phyloP scores from a whole-genome alignment of 2,797 vertebrate genomes.

The Microctenopoma steveboyesi region DNA sequence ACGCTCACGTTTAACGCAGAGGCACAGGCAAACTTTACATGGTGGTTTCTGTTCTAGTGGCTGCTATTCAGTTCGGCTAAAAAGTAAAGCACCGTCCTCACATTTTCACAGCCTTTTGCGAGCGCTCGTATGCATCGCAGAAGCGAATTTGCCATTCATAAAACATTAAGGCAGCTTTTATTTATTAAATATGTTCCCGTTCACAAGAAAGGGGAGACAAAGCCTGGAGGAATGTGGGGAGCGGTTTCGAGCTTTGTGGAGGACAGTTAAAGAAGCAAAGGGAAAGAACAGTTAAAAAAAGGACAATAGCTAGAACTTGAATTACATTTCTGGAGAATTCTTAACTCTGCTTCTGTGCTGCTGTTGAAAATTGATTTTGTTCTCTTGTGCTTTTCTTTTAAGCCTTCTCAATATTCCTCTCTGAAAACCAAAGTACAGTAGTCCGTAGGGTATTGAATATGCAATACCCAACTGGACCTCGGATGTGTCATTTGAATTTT shows the following conservation, averaged over 20 bases:
- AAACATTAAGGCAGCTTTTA: constrained; percentile 78
- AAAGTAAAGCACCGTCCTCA: constrained; percentile 2
- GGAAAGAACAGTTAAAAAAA: constrained; percentile 36
- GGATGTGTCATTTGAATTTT: constrained; percentile 32
- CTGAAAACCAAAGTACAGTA: constrained; percentile 18
- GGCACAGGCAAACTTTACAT: neutral
- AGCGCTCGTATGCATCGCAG: neutral
- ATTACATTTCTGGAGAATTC: constrained; percentile 27
- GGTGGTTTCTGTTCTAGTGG: neutral
- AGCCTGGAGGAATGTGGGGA: constrained; percentile 54
- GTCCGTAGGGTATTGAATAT: constrained; percentile 27
- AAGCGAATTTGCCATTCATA: constrained; percentile 64
- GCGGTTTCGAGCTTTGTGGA: constrained; percentile 46
- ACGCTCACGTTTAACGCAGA: neutral
- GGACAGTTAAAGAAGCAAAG: constrained; percentile 41
- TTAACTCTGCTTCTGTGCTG: constrained; percentile 10
- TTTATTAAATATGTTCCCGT: constrained; percentile 66
- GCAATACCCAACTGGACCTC: constrained; percentile 25
- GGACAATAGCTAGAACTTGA: constrained; percentile 26
- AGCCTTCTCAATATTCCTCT: constrained; percentile 20
- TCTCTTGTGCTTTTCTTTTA: constrained; percentile 13
- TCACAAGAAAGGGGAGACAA: constrained; percentile 46
- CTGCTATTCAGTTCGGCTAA: constrained; percentile 29
- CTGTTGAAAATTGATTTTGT: constrained; percentile 7
- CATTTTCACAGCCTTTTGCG: constrained; percentile 12